Evolutionary conservation across 2,888 invertebrate species (phyloP), one percentile per base, ranked within the genome.

Genomic region (Drosophila macrospina): DNA sequence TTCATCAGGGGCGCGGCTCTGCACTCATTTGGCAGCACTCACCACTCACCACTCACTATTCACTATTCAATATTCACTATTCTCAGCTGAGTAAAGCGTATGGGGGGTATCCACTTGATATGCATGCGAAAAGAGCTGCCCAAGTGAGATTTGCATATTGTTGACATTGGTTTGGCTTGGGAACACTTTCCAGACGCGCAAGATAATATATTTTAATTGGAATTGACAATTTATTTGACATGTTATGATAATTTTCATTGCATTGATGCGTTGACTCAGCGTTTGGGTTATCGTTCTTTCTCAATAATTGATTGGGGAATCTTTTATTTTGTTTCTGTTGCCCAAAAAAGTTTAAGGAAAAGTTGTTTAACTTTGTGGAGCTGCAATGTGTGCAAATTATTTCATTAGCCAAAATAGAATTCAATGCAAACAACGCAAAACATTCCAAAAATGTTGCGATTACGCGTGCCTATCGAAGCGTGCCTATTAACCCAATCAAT

Each of bases 371-470:
- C 28, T 36, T 42, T 34, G 3, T 60, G 5, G 50, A 26, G 11
- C 36, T 15, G 52, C 63, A 62, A 61, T 87, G 86, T 76, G 73
- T 79, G 88, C 86, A 87, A 87, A 87, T 76, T 32, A 68, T 62
- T 81, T 78, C 30, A 85, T 85, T 87, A 78, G 26, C 51, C 54
- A 54, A 52, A 55, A 24, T n/a, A 5, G 13, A 36, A 42, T 50
- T 32, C 20, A 55, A 34, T 44, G 61, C 65, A 66, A 68, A 63
- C 62, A 65, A 68, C 64, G 64, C 61, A 62, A 63, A 78, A 68
- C 36, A 81, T 69, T 69, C 57, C 75, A 55, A 72, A 67, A 42
- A 65, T 61, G 62, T 70, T 50, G 51, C 51, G 60, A 50, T n/a
- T 70, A 71, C 84, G 86, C 75, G 78, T 86, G 87, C 59, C 69